Conservation (phyloP, 2,113 vertebrate species). For the Myxocyprinus asiaticus region DNA sequence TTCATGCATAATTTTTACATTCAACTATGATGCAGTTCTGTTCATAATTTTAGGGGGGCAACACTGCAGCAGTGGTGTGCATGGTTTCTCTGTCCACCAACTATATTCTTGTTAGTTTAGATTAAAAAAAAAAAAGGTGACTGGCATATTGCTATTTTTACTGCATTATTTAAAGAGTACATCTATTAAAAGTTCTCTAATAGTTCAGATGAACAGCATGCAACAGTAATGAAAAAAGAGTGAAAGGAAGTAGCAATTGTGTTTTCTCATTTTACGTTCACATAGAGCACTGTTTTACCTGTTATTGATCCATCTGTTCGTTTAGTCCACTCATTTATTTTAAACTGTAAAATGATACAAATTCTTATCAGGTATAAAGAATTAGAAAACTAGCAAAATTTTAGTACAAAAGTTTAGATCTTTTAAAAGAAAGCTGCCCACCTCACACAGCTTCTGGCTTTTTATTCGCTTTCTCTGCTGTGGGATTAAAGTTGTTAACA, state of each 20-base stretch:
- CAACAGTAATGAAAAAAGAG: neutral
- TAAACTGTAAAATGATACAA: neutral
- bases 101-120: neutral
- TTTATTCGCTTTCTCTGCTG: constrained; percentile 59
- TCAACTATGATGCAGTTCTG: neutral
- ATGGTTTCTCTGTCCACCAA: neutral
- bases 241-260: neutral
- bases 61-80: neutral
- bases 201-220: too few species aligned
- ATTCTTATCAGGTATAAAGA: neutral
- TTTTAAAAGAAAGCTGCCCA: neutral
- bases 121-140: neutral
- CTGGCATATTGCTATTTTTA: neutral
- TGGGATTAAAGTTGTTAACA: too few species aligned
- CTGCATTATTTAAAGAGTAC: neutral
- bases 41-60: neutral
- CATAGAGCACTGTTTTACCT: neutral
- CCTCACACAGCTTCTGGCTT: constrained; percentile 56
- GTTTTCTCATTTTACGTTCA: neutral
- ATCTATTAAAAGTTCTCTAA: neutral
- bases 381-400: too few species aligned
- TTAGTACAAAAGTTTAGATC: neutral
- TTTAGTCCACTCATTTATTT: too few species aligned
- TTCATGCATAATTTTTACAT: constrained; percentile 3
- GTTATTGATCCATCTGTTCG: neutral